Evolutionary conservation across 2,888 invertebrate genomes (phyloP), one percentile per base, ranked within the genome.

Genomic region (Netelia inedita): DNA sequence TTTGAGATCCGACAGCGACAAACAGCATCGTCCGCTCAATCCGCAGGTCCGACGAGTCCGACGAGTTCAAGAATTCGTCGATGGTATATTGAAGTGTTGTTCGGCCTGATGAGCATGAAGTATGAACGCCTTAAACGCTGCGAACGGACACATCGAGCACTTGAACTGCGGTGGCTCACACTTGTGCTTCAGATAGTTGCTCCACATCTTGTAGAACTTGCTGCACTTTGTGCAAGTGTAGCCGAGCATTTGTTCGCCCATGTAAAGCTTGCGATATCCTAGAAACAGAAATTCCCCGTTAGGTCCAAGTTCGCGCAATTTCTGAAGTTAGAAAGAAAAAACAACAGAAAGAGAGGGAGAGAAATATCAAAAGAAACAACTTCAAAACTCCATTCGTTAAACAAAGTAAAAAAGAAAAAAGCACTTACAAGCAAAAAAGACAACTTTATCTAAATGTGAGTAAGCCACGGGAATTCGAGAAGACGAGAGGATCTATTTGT

Each of bases 181-280:
- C 87, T 94, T 94, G 90, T 94, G 93, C 88, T 94, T 93, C 90
- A 94, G 87, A 87, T 93, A 94, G 91, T 94, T 94, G 90, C 93
- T 94, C 94, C 94, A 94, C 94, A 94, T 94, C 91, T 94, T 94
- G 93, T 94, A 94, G 93, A 94, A 94, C 83, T 94, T 94, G 91
- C 93, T 93, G 92, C 94, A 94, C 89, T 93, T 94, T 84, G 92
- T 93, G 89, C 94, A 94, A 74, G 94, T 94, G 88, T 94, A 94
- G 87, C 94, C 94, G 87, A 93, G 92, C 87, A 94, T 91, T 88
- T 93, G 93, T 89, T 93, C 93, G 85, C 93, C 93, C 89, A 93
- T 92, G 90, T 93, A 94, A 89, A 93, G 93, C 91, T 93, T 94
- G 81, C 93, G 93, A 89, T 93, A 93, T 57, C 92, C 93, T 94